phyloP scores from a whole-genome alignment of 2,113 vertebrate species.

The Hydrochoerus hydrochaeris region DNA sequence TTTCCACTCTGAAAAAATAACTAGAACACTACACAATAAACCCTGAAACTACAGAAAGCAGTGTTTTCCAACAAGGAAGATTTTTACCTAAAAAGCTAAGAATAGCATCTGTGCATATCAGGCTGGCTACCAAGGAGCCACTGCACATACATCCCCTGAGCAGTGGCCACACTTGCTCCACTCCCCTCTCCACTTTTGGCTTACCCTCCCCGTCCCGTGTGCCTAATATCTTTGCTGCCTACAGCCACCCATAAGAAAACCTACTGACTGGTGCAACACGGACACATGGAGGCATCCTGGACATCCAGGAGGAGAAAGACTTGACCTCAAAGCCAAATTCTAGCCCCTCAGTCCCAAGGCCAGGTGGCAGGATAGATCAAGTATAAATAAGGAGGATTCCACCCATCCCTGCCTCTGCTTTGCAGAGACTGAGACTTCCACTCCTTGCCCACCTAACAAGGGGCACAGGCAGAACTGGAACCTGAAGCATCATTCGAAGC shows the following conservation, averaged over 20 bases:
- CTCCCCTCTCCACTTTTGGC: not conserved
- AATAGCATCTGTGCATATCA: not conserved
- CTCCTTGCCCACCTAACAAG: not conserved
- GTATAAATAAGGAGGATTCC: not conserved
- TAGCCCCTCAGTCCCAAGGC: not conserved
- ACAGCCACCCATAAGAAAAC: not conserved
- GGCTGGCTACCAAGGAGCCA: no score
- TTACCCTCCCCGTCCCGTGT: not conserved
- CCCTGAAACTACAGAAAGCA: not conserved
- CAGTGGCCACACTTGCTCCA: not conserved
- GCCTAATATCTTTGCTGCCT: not conserved
- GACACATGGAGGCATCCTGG: not conserved
- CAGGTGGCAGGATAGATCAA: not conserved
- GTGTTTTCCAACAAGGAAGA: constrained; percentile 28
- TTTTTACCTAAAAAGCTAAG: not conserved
- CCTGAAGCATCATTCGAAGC: not conserved
- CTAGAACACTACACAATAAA: not conserved
- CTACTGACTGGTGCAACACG: not conserved
- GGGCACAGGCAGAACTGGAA: not conserved
- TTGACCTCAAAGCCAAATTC: not conserved
- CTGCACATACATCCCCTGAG: not conserved
- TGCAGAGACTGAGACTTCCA: not conserved
- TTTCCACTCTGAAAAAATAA: constrained; percentile 35
- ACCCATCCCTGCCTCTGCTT: not conserved
- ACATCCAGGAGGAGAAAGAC: not conserved